Evolutionary conservation across 2,797 vertebrate species (phyloP).

Genomic region (Chaenodraco wilsoni): DNA sequence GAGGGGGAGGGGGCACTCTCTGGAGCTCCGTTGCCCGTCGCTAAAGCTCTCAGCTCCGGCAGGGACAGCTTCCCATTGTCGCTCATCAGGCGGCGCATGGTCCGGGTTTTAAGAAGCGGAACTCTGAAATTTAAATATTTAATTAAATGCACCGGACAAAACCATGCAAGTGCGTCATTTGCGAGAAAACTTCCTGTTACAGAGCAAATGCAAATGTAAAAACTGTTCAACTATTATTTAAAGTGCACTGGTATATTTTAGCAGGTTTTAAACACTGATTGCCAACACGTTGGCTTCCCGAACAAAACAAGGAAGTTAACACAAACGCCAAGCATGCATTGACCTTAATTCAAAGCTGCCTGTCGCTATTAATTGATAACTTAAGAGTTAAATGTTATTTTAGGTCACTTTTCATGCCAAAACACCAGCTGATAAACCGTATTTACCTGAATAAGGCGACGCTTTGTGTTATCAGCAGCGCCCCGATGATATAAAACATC

Average conservation of each 20-base stretch:
- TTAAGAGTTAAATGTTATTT: neutral
- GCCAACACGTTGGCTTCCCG: neutral
- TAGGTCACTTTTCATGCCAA: no score
- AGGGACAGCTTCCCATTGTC: constrained; percentile 73
- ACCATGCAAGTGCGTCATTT: no score
- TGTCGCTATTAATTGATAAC: neutral
- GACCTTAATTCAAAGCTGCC: neutral
- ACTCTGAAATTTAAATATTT: constrained; percentile 69
- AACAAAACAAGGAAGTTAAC: neutral
- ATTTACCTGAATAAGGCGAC: constrained; percentile 73
- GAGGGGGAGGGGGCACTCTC: neutral
- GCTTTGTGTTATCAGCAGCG: constrained; percentile 60
- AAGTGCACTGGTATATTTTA: neutral
- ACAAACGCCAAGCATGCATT: no score
- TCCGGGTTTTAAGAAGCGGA: constrained; percentile 81
- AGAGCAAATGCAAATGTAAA: neutral
- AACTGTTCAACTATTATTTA: neutral
- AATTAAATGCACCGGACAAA: neutral
- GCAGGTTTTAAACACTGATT: neutral
- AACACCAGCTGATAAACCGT: neutral
- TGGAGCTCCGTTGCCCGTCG: constrained; percentile 13
- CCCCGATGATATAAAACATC: constrained; percentile 28
- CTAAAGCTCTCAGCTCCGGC: constrained; percentile 71
- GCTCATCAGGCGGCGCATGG: constrained; percentile 69
- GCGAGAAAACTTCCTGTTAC: constrained; percentile 2